Evolutionary conservation across 2,797 vertebrate genomes (phyloP).

Genomic region (Alfaro cultratus): DNA sequence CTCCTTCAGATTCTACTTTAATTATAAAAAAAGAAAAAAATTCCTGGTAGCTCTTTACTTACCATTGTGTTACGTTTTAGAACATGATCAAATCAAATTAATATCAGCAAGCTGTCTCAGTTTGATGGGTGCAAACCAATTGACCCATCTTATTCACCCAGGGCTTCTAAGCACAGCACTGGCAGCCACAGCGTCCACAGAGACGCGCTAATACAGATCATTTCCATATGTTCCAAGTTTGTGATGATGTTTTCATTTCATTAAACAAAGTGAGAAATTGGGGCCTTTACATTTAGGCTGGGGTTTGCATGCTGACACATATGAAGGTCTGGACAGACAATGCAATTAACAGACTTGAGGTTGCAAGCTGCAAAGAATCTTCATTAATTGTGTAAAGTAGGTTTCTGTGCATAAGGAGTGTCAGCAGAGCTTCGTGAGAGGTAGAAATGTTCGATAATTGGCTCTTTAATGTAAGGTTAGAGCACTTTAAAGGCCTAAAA

Average conservation of each 20-base stretch:
- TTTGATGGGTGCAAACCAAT: slow-evolving; percentile 31
- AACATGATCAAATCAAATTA: background rate
- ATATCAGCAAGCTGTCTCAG: slow-evolving; percentile 31
- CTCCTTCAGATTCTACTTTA: background rate
- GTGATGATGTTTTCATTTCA: slow-evolving; percentile 35
- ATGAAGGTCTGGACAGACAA: slow-evolving; percentile 45
- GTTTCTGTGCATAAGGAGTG: slow-evolving; percentile 76
- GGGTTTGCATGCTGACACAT: slow-evolving; percentile 32
- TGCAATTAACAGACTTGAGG: slow-evolving; percentile 55
- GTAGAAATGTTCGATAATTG: slow-evolving; percentile 82
- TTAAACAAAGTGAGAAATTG: slow-evolving; percentile 20
- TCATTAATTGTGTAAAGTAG: slow-evolving; percentile 82
- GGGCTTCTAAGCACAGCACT: slow-evolving; percentile 13
- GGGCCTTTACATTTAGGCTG: slow-evolving; percentile 20
- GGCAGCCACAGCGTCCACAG: slow-evolving; percentile 18
- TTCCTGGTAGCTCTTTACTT: background rate
- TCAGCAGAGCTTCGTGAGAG: slow-evolving; percentile 72
- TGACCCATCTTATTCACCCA: slow-evolving; percentile 17
- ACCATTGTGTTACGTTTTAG: background rate
- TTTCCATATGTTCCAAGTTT: slow-evolving; percentile 14
- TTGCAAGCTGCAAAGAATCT: slow-evolving; percentile 67
- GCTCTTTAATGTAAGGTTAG: slow-evolving; percentile 83
- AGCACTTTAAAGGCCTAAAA: slow-evolving; percentile 83
- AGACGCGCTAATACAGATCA: slow-evolving; percentile 13
- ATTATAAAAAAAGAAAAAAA: background rate